Percentiles rank a stretch among this genome's conserved stretches.
These are phyloP conservation scores for Drosophila barbarae DNA, from an alignment of 2,888 invertebrate species.

Conservation along the genomic window DNA sequence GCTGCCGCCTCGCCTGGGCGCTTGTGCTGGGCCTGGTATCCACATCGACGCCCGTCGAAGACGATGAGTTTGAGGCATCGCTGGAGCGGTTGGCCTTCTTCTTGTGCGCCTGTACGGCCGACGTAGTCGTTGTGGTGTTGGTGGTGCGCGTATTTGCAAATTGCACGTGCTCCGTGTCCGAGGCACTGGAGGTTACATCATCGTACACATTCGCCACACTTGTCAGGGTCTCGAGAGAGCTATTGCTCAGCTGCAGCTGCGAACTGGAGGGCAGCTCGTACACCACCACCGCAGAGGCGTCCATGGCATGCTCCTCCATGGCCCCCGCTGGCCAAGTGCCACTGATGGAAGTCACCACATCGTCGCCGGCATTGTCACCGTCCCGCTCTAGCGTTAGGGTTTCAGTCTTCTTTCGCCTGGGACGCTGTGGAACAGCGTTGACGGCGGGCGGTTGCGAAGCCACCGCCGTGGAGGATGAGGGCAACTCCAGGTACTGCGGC, in stretches of 20 bases:
- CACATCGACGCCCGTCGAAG: constrained; percentile 52
- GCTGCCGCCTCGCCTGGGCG: constrained; percentile 60
- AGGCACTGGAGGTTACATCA: constrained; percentile 75
- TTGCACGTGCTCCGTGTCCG: constrained; percentile 75
- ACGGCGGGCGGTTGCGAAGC: constrained; percentile 33
- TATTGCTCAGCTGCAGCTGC: constrained; percentile 50
- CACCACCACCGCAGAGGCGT: constrained; percentile 38
- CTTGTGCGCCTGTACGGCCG: constrained; percentile 64
- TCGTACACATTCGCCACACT: constrained; percentile 49
- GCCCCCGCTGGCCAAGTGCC: constrained; percentile 55
- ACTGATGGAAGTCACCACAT: constrained; percentile 13
- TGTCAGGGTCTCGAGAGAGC: constrained; percentile 54
- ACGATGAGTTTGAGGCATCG: constrained; percentile 38
- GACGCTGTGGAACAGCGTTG: constrained; percentile 50
- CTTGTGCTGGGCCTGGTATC: constrained; percentile 70
- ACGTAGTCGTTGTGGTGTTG: constrained; percentile 76
- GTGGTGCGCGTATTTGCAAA: constrained; percentile 75
- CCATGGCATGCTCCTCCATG: constrained; percentile 65
- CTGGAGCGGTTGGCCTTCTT: constrained; percentile 44
- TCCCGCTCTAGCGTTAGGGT: constrained; percentile 20
- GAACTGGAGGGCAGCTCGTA: constrained; percentile 60
- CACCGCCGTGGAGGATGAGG: constrained; percentile 55
- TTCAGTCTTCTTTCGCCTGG: constrained; percentile 56
- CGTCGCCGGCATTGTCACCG: constrained; percentile 17
- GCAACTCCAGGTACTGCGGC: constrained; percentile 55